Evolutionary conservation across 2,113 vertebrate species (phyloP).

Genomic region (Scophthalmus maximus): DNA sequence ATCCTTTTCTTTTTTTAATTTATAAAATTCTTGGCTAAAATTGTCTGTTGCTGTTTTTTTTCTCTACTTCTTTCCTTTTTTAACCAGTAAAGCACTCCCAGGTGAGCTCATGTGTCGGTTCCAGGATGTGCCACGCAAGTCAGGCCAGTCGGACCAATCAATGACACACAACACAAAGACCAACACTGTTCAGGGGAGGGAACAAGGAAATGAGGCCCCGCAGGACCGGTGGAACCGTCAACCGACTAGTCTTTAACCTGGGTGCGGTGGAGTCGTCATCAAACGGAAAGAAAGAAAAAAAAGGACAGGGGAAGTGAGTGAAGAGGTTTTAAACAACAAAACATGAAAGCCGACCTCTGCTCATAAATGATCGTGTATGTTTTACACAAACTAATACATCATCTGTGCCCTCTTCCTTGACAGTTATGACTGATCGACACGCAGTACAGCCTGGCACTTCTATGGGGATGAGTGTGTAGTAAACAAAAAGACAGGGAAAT

Average conservation of each 20-base stretch:
- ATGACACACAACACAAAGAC: constrained; percentile 73
- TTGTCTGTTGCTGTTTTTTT: too few species aligned
- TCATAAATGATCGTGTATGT: too few species aligned
- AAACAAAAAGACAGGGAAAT: too few species aligned
- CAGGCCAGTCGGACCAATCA: constrained; percentile 74
- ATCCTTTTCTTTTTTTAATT: too few species aligned
- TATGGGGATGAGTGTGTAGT: too few species aligned
- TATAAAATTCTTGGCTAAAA: too few species aligned
- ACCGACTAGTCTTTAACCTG: constrained; percentile 82
- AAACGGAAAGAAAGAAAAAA: constrained; percentile 11
- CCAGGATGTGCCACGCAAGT: constrained; percentile 82
- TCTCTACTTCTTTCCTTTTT: too few species aligned
- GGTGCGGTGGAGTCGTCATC: constrained; percentile 71
- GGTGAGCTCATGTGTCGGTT: constrained; percentile 80
- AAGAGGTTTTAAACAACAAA: constrained; percentile 6
- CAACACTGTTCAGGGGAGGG: constrained; percentile 71
- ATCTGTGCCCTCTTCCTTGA: too few species aligned
- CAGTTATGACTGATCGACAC: too few species aligned
- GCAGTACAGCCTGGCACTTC: too few species aligned
- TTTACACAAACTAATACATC: too few species aligned
- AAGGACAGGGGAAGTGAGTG: constrained; percentile 47
- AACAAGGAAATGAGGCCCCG: constrained; percentile 76
- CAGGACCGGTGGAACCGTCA: constrained; percentile 83
- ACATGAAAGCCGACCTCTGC: constrained; percentile 37
- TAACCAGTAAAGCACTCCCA: constrained; percentile 11